A percentile compares a stretch with the other conserved stretches of the same genome.
Evolutionary conservation across 2,797 vertebrate species (phyloP).

Genomic region (Urophycis tenuis): DNA sequence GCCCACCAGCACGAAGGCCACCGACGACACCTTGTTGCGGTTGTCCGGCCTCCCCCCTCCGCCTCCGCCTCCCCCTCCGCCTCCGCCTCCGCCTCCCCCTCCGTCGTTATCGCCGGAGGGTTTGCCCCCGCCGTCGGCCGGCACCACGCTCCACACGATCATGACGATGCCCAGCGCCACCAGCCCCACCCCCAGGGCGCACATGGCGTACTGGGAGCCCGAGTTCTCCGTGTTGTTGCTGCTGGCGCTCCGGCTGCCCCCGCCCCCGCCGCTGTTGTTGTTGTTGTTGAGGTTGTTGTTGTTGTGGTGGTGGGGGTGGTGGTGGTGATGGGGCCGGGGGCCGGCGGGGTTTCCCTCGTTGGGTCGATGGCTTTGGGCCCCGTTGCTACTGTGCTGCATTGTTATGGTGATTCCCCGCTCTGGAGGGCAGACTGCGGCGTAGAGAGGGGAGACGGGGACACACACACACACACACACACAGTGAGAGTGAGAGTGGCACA

Average conservation of each 20-base stretch:
- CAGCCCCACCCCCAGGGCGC: conserved; percentile 87
- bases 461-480: neutral
- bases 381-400: conserved; percentile 51
- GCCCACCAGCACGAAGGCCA: conserved; percentile 86
- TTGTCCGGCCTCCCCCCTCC: neutral
- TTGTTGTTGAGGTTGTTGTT: neutral
- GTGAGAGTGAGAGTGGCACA: neutral
- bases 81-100: neutral
- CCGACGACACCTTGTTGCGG: conserved; percentile 79
- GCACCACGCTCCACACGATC: conserved; percentile 93
- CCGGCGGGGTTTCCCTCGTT: neutral
- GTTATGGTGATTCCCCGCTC: conserved; percentile 23
- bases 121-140: conserved; percentile 53
- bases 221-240: conserved; percentile 62
- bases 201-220: conserved; percentile 88
- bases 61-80: conserved; percentile 2
- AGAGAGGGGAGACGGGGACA: conserved; percentile 35
- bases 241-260: conserved; percentile 22
- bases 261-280: conserved; percentile 31
- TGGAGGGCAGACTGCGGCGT: conserved; percentile 37
- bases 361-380: conserved; percentile 12
- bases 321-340: too few relatives aligned
- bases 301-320: neutral
- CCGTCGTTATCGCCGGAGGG: too few relatives aligned
- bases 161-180: conserved; percentile 89